phyloP scores from a whole-genome alignment of 2,113 vertebrate genomes.

The Sinocyclocheilus rhinocerous region DNA sequence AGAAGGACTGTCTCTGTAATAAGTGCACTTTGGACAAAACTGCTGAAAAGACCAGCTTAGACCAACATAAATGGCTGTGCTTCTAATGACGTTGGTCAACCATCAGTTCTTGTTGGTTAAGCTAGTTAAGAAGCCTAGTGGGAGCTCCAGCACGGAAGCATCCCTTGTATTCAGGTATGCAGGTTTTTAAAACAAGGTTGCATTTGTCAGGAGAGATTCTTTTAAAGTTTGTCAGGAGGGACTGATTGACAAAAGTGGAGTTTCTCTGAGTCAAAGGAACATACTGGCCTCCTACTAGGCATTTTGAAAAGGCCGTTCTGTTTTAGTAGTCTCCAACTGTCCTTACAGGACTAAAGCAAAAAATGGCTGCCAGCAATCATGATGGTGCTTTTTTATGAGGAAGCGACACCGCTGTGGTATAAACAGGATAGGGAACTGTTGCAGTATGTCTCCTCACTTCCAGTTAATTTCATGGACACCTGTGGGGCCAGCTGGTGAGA shows the following conservation, averaged over 20 bases:
- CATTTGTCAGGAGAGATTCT: not conserved
- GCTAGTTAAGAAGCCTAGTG: too few relatives aligned
- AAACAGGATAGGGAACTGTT: conserved; percentile 48
- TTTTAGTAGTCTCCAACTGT: conserved; percentile 37
- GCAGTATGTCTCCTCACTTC: conserved; percentile 51
- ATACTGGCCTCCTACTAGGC: conserved; percentile 28
- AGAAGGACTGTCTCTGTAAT: too few relatives aligned
- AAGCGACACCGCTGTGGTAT: conserved; percentile 53
- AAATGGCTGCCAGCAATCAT: conserved; percentile 63
- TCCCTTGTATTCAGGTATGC: not conserved
- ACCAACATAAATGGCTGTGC: too few relatives aligned
- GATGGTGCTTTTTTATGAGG: conserved; percentile 50
- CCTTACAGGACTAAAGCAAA: conserved; percentile 45
- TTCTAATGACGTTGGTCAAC: too few relatives aligned
- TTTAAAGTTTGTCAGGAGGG: not conserved
- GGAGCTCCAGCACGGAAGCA: not conserved
- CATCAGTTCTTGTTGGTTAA: too few relatives aligned
- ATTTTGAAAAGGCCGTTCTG: conserved; percentile 42
- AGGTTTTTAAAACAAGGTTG: not conserved
- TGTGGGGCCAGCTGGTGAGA: conserved; percentile 63
- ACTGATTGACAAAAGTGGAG: not conserved
- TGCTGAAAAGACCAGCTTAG: too few relatives aligned
- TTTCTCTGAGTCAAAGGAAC: conserved; percentile 18
- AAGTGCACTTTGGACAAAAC: too few relatives aligned
- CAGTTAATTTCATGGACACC: conserved; percentile 68